A percentile compares a stretch with the other conserved stretches of the same genome.
These are phyloP conservation scores for Falcunculus frontatus DNA, from an alignment of 2,113 vertebrate genomes.

Conservation along the genomic window DNA sequence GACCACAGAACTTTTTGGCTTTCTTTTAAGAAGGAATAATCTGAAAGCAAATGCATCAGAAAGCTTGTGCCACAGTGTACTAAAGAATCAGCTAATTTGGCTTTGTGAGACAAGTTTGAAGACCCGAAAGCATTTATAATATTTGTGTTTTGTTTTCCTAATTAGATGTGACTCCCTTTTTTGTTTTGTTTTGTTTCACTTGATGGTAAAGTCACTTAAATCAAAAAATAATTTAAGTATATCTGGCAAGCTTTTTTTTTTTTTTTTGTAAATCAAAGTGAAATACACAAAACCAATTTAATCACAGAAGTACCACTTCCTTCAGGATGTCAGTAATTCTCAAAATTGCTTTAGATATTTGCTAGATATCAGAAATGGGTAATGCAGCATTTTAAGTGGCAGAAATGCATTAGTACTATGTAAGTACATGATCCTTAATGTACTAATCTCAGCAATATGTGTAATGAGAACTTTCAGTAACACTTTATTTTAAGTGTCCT, in stretches of 20 bases:
- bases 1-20: not conserved
- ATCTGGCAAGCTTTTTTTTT: not conserved
- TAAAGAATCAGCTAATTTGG: not conserved
- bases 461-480: conserved; percentile 84
- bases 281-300: conserved; percentile 65
- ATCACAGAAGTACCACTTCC: conserved; percentile 68
- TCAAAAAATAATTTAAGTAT: conserved; percentile 38
- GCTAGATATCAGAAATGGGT: conserved; percentile 75
- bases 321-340: conserved; percentile 76
- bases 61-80: not conserved
- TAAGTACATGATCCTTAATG: conserved; percentile 83
- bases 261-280: conserved; percentile 6
- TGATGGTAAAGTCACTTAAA: conserved; percentile 15
- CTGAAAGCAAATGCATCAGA: not conserved
- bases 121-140: not conserved
- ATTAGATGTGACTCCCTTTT: not conserved
- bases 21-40: not conserved
- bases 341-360: conserved; percentile 76
- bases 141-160: conserved; percentile 9
- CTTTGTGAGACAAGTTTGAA: not conserved
- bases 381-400: conserved; percentile 76
- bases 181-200: not conserved
- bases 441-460: conserved; percentile 80
- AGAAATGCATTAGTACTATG: conserved; percentile 78
- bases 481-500: conserved; percentile 84